Evolutionary conservation across 2,113 vertebrate genomes (phyloP), one percentile per base, ranked within the genome.

Genomic region (Diglossa brunneiventris): DNA sequence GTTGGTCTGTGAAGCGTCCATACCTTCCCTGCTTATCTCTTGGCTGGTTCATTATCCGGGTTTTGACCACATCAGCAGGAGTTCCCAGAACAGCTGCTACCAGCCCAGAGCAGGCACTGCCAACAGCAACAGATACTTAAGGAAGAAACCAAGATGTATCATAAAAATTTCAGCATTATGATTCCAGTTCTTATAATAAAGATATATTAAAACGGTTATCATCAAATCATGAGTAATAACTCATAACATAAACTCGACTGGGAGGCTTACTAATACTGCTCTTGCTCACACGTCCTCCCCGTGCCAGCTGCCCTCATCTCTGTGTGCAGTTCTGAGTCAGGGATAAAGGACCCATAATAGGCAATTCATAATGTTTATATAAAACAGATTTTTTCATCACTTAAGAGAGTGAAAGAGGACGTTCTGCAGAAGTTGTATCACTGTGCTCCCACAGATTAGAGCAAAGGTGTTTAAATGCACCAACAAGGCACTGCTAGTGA

Each of bases 1-100:
- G 16, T 30, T 0, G 0, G 11, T 69, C 16, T 69, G 58, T 0
- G 0, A 42, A 28, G 24, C 16, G 61, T 56, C 52, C 17, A 7
- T 90, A 98, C 98, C 98, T 98, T 87, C 98, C 98, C 81, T 98
- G 97, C 64, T 94, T 90, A 70, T 98, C 98, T 95, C 98, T 97
- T 1, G 98, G 98, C 90, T 99, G 98, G 94, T 99, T 99, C 98
- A 99, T 99, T 92, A 99, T 98, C 94, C 98, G 96, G 27, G 98
- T 99, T 97, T 99, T 99, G 88, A 99, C 97, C 50, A 99, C 98
- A 7, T 99, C 98, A 7, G 98, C 98, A 35, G 98, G 98, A 35
- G 98, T 98, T 96, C 98, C 98, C 97, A 99, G 96, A 66, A 97
- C 96, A 95, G 98, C 98, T 37, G 98, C 98, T 28, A 99, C 98